Conservation (phyloP, 2,797 vertebrate genomes). For the Dicrostonyx torquatus region DNA sequence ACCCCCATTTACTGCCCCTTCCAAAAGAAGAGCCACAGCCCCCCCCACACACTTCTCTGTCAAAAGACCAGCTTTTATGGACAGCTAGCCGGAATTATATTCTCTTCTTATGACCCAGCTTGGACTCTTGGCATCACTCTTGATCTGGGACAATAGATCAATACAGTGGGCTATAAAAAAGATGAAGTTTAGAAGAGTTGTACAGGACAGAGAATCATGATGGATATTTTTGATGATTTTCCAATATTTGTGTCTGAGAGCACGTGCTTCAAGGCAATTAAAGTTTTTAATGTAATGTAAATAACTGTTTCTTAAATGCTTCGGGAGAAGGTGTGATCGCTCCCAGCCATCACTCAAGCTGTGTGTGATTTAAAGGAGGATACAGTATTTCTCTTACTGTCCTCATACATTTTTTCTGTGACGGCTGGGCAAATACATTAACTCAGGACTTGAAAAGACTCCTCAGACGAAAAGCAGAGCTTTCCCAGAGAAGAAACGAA, state of each 20-base stretch:
- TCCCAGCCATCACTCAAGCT: constrained; percentile 58
- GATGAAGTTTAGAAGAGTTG: constrained; percentile 82
- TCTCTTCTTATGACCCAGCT: constrained; percentile 77
- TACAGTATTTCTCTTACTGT: constrained; percentile 73
- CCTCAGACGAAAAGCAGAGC: constrained; percentile 61
- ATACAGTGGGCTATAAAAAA: constrained; percentile 79
- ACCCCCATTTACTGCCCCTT: neutral
- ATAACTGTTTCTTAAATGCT: constrained; percentile 81
- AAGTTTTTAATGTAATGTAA: constrained; percentile 83
- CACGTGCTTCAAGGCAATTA: constrained; percentile 79
- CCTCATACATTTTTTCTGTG: constrained; percentile 71
- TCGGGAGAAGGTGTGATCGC: constrained; percentile 71
- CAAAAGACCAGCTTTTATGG: constrained; percentile 75
- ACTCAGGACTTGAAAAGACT: constrained; percentile 60
- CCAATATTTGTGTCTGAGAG: constrained; percentile 75
- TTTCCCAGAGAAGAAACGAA: constrained; percentile 67
- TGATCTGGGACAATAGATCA: constrained; percentile 80
- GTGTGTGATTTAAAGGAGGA: constrained; percentile 76
- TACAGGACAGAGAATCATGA: constrained; percentile 76
- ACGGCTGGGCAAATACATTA: constrained; percentile 75
- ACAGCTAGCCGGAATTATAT: constrained; percentile 77
- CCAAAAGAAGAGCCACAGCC: neutral
- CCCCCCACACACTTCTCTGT: neutral
- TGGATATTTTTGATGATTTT: constrained; percentile 83
- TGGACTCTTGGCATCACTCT: constrained; percentile 79